Evolutionary conservation across 2,113 vertebrate species (phyloP), one percentile per base, ranked within the genome.

Genomic region (Cheilinus undulatus): DNA sequence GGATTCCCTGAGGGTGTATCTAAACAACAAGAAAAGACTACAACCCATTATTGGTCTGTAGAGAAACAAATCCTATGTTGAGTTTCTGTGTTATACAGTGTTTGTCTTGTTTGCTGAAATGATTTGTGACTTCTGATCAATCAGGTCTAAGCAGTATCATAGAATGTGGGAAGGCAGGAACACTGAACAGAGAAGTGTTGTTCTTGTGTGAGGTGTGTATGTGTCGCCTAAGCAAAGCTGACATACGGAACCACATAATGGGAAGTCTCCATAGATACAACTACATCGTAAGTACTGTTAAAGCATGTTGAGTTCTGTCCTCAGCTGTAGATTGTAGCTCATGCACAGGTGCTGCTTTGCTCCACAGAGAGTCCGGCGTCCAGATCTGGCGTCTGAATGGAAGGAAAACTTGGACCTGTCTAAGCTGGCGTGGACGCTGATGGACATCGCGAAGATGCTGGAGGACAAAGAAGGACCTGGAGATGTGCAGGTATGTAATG

Each of bases 21-120:
- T 93, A 56, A 83, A 65, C 80, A 90, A 82, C 73, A 78, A 70
- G 52, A 73, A 34, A 52, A 78, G 92, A 77, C 69, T 89, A 7
- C 92, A 93, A 43, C 91, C 92, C 43, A 90, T 92, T 1, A 90
- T 93, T 63, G 92, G 92, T 92, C 17, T 58, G 78, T 71, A n/a
- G 36, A 49, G 53, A 34, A 11, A 3, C 23, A 42, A 42, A 6
- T 14, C 40, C 19, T 17, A 17, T 42, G 40, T 42, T 42, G 4
- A 15, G 15, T 17, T 4, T 36, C 3, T 19, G 17, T 6, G 17
- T 15, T 42, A 2, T 13, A 5, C 10, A 0, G 23, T 22, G n/a
- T n/a, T n/a, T n/a, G n/a, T n/a, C n/a, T 0, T 51, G 38, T 38
- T 24, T 53, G 22, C 4, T 50, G 40, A 17, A 17, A 42, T 42